A percentile compares a stretch with the other conserved stretches of the same genome.
phyloP scores from a whole-genome alignment of 2,888 invertebrate species.

The Agrotis clavis region DNA sequence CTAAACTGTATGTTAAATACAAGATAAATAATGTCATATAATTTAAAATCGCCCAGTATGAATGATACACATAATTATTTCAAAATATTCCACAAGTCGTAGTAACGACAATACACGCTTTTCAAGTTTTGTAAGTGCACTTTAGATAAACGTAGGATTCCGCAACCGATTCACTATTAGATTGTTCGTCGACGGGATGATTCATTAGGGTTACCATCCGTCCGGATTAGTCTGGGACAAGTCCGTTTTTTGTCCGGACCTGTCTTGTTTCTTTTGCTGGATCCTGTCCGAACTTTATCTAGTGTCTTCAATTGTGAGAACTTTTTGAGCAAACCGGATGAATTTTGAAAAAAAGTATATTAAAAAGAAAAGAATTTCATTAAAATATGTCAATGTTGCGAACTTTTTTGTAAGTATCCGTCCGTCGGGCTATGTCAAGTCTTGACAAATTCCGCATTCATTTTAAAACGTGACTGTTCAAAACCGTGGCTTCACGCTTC shows the following conservation, averaged over 20 bases:
- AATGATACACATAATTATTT: too few species aligned
- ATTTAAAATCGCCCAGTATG: background rate
- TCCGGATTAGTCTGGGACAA: background rate
- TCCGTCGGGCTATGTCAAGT: background rate
- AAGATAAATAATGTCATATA: background rate
- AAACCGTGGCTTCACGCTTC: conserved; percentile 29
- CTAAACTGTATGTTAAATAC: background rate
- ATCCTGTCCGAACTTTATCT: background rate
- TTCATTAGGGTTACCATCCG: background rate
- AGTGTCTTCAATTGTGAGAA: too few species aligned
- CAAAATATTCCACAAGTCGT: background rate
- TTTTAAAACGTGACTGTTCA: conserved; percentile 14
- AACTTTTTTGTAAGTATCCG: background rate
- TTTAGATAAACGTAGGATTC: background rate
- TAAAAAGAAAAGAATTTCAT: too few species aligned
- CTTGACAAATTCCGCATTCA: background rate
- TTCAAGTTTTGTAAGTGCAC: background rate
- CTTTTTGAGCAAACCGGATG: too few species aligned
- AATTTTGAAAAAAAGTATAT: too few species aligned
- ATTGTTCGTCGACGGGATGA: too few species aligned
- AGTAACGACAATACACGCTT: background rate
- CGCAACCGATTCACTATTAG: too few species aligned
- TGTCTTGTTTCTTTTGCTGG: too few species aligned
- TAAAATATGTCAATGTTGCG: background rate
- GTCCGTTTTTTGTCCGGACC: background rate